Percentiles rank a stretch among this genome's conserved stretches.
phyloP scores from a whole-genome alignment of 2,113 vertebrate species.

The Dolichotis patagonum region DNA sequence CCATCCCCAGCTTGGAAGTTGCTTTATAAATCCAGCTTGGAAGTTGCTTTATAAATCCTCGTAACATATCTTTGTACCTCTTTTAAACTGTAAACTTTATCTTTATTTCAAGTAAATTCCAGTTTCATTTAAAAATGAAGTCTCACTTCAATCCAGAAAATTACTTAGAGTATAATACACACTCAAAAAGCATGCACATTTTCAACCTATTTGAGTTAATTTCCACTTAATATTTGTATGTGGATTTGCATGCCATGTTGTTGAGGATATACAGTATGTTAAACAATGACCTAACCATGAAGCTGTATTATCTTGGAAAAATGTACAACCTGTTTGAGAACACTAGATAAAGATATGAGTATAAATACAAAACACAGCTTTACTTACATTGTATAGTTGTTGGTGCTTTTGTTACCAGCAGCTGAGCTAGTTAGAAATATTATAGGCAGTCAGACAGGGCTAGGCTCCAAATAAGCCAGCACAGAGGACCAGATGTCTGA shows the following conservation, averaged over 20 bases:
- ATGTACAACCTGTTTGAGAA: neutral
- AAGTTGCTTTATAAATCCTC: neutral
- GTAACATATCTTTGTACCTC: neutral
- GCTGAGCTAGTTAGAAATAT: no score
- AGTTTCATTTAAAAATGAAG: neutral
- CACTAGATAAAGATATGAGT: neutral
- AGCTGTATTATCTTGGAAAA: neutral
- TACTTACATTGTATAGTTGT: neutral
- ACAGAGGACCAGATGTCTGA: no score
- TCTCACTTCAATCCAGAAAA: conserved; percentile 18
- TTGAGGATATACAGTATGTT: neutral
- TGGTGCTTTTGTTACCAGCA: no score
- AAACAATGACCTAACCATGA: neutral
- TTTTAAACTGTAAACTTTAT: neutral
- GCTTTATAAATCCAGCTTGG: neutral
- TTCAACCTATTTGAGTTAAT: neutral
- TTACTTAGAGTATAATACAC: neutral
- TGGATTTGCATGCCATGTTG: neutral
- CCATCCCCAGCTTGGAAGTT: neutral
- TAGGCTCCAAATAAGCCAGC: no score
- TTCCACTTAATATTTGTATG: neutral
- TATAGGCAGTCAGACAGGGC: no score
- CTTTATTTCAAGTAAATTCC: neutral
- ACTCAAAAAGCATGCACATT: neutral
- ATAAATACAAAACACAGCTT: neutral